Evolutionary conservation across 2,797 vertebrate species (phyloP), one percentile per base, ranked within the genome.

Genomic region (Spheniscus humboldti): DNA sequence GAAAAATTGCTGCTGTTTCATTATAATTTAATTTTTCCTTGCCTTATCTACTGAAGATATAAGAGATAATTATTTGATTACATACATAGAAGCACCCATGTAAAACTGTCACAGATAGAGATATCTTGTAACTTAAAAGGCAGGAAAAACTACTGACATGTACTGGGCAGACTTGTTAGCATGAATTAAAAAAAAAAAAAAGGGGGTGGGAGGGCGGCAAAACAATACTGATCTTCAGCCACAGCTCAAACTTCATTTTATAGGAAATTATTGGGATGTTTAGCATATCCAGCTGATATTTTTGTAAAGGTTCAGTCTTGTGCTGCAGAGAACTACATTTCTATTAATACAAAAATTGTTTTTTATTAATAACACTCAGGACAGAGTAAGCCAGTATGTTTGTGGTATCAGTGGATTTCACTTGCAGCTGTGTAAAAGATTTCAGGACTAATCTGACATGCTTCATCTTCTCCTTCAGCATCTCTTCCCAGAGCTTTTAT

Each of bases 21-120:
- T 69, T 81, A 66, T 69, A 90, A 79, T 79, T 92, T 79, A 90
- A 77, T 77, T 96, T 95, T 80, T 55, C 50, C 48, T 88, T 57
- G 28, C 33, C 73, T 73, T 96, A 91, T 94, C 96, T 93, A 56
- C 43, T 67, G 39, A 92, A 96, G 86, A 91, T 81, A 86, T 37
- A 14, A 64, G 55, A 95, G 76, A 82, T 91, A 83, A 95, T 95
- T 91, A 79, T 72, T 86, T 92, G 89, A 95, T 78, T 80, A 78
- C 53, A 88, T 39, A 83, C 33, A 76, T 28, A 91, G 85, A 96
- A 71, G 30, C 62, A 66, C 3, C 14, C 50, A 90, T 55, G 78
- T 39, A 94, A 93, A 97, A 78, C 66, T 31, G 45, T 53, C 47
- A 52, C 11, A n/a, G 39, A 87, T 18, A 79, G 73, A 39, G 41